Evolutionary conservation across 2,888 invertebrate genomes (phyloP), one percentile per base, ranked within the genome.

Genomic region (Oxyscelio sp.): DNA sequence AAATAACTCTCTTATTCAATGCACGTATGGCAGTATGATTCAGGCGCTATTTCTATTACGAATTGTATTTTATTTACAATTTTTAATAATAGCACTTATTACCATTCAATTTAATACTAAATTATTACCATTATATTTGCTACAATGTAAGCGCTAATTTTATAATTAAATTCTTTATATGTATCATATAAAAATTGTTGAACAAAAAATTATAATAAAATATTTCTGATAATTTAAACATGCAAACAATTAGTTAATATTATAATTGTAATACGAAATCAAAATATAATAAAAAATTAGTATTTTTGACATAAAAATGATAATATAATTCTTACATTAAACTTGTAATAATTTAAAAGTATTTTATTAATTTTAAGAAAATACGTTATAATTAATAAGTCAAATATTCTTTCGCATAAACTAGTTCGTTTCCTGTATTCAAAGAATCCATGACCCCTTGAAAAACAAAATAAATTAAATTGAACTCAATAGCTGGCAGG

Each of bases 401-500:
- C 24, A 52, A 31, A 13, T 9, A 65, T 50, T 50, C 34, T 34
- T 50, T 50, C 24, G n/a, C 24, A 17, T 21, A 11, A 15, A 66
- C 48, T 48, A 70, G 58, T 70, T 24, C 40, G 19, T 50, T 27
- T 17, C 24, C 54, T 19, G 63, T 63, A 22, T 59, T 65, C 56
- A 50, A 27, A 38, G 15, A 65, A 56, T 48, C 79, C 63, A 63
- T 71, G 78, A 78, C 79, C 79, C 43, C 21, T 61, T 70, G 71
- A 27, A 45, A 17, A 38, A 56, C 61, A 63, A 63, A 54, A 71
- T 71, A 70, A 71, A 79, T 79, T 79, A 63, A 79, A 61, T 63
- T 71, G 70, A 63, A 63, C 70, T 79, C 56, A 63, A 71, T 79
- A 71, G 38, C 21, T 56, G 58, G 40, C 63, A 71, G 79, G 79